These are phyloP conservation scores for Caradrina clavipalpis DNA, from an alignment of 2,888 invertebrate genomes.

Conservation along the genomic window DNA sequence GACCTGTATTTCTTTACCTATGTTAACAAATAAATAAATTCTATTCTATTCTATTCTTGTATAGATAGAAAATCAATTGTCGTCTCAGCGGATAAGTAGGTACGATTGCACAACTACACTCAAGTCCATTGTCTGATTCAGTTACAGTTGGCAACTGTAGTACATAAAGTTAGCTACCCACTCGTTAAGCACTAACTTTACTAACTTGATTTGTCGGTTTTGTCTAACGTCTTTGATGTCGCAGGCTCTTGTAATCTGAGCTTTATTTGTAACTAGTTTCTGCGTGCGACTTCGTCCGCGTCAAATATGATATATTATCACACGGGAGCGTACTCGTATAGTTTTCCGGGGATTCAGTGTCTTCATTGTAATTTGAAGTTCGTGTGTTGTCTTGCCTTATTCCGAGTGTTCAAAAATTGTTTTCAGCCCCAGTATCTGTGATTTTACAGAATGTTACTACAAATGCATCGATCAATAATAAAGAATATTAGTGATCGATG, in stretches of 20 bases:
- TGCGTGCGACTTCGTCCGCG: too few relatives aligned
- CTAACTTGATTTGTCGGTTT: slow-evolving; percentile 70
- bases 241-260: slow-evolving; percentile 25
- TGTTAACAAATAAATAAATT: too few relatives aligned
- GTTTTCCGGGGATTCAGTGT: not conserved
- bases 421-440: too few relatives aligned
- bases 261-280: not conserved
- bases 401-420: not conserved
- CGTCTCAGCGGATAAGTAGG: slow-evolving; percentile 22
- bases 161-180: slow-evolving; percentile 68
- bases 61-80: slow-evolving; percentile 3
- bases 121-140: slow-evolving; percentile 54
- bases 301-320: too few relatives aligned
- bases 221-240: slow-evolving; percentile 57
- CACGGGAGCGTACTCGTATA: too few relatives aligned
- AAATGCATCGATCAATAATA: too few relatives aligned
- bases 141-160: slow-evolving; percentile 37
- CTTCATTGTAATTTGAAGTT: not conserved
- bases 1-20: too few relatives aligned
- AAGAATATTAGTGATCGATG: too few relatives aligned
- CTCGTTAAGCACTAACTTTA: slow-evolving; percentile 68
- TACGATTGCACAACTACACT: slow-evolving; percentile 17
- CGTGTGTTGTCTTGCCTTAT: not conserved
- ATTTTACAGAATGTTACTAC: too few relatives aligned
- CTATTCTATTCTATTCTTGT: too few relatives aligned